phyloP scores from a whole-genome alignment of 2,113 vertebrate genomes.

The Heterocephalus glaber region DNA sequence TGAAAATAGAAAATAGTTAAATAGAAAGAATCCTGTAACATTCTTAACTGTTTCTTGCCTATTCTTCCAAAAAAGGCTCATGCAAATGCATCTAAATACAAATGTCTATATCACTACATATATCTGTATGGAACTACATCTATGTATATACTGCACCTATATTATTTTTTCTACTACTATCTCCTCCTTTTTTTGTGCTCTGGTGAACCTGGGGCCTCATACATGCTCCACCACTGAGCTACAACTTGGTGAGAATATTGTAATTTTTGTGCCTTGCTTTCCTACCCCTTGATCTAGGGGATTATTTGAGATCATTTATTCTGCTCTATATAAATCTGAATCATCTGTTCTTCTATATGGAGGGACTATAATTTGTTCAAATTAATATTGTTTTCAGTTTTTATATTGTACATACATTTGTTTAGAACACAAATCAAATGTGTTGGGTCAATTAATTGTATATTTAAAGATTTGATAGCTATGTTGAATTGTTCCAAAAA shows the following conservation, averaged over 20 bases:
- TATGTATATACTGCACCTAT: neutral
- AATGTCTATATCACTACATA: neutral
- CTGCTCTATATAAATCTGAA: neutral
- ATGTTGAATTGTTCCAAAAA: neutral
- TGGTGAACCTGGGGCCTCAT: neutral
- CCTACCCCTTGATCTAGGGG: neutral
- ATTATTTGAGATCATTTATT: neutral
- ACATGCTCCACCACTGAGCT: neutral
- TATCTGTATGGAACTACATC: neutral
- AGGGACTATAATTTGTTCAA: neutral
- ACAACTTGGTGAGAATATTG: neutral
- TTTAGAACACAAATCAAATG: neutral
- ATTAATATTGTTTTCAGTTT: neutral
- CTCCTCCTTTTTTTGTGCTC: neutral
- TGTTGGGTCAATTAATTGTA: neutral
- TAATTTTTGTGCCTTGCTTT: neutral
- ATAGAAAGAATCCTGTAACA: neutral
- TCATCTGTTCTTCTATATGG: neutral
- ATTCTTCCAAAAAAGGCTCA: neutral
- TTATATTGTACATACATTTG: neutral
- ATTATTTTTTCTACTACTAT: neutral
- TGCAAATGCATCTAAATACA: neutral
- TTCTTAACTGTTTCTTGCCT: neutral
- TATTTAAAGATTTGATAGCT: slow-evolving; percentile 3
- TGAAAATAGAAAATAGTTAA: neutral